phyloP scores from a whole-genome alignment of 1,140 invertebrate species.

The Dendroctonus ponderosae region DNA sequence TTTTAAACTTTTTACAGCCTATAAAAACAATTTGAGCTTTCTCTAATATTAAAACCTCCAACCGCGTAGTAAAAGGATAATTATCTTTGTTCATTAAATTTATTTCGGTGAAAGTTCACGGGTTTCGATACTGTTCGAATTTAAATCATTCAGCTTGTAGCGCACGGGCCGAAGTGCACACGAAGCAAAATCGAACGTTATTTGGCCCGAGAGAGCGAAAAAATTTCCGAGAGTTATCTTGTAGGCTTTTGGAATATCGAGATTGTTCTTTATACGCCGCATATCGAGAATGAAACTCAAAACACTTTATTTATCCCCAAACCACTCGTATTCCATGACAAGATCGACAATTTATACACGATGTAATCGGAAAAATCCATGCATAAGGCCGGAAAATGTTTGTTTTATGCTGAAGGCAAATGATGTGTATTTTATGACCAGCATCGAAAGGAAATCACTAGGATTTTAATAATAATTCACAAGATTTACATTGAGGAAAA shows the following conservation, averaged over 20 bases:
- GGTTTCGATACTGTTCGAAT: too few species aligned
- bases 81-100: neutral
- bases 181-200: too few species aligned
- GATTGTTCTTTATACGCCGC: neutral
- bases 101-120: neutral
- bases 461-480: too few species aligned
- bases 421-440: neutral
- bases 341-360: neutral
- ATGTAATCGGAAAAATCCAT: neutral
- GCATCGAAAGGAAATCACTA: too few species aligned
- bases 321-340: neutral
- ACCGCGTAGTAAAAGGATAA: neutral
- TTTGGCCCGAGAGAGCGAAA: too few species aligned
- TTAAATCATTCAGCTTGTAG: too few species aligned
- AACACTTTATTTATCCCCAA: slow-evolving; percentile 8
- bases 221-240: too few species aligned
- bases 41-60: too few species aligned
- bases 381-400: neutral
- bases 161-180: too few species aligned
- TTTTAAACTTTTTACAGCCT: slow-evolving; percentile 4
- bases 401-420: neutral
- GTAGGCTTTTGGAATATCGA: too few species aligned
- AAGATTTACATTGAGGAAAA: too few species aligned
- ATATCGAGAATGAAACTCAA: slow-evolving; percentile 7
- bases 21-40: neutral